These are phyloP conservation scores for Melanotaenia trifasciata DNA, from an alignment of 2,797 vertebrate species.

Conservation along the genomic window DNA sequence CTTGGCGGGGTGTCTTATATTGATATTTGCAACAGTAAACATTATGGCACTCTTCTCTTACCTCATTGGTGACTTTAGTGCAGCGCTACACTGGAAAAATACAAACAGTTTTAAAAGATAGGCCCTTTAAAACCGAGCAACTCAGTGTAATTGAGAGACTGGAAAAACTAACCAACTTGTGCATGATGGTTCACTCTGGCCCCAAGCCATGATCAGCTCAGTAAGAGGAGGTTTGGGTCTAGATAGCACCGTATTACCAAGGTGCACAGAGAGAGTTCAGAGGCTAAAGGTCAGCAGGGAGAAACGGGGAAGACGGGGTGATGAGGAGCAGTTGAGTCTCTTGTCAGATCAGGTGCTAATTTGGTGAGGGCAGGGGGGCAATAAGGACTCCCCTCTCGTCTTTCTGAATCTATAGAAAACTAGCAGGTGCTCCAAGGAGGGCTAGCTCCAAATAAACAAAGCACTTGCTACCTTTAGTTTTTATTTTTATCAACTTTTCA, in stretches of 20 bases:
- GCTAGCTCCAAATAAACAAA: conserved; percentile 40
- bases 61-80: too few relatives aligned
- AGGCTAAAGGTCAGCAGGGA: conserved; percentile 39
- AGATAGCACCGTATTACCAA: conserved; percentile 30
- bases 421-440: conserved; percentile 52
- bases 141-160: conserved; percentile 43
- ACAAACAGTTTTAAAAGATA: too few relatives aligned
- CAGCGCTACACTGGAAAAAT: too few relatives aligned
- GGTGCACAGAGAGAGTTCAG: conserved; percentile 53
- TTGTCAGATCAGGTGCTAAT: conserved; percentile 53
- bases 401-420: conserved; percentile 41
- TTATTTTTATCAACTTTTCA: background rate
- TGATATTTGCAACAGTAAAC: too few relatives aligned
- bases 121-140: too few relatives aligned
- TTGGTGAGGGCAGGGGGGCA: conserved; percentile 54
- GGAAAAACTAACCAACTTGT: conserved; percentile 54
- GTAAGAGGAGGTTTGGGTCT: conserved; percentile 17
- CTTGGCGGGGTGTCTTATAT: too few relatives aligned
- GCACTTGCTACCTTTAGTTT: background rate
- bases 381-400: conserved; percentile 28
- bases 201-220: conserved; percentile 31
- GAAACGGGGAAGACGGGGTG: conserved; percentile 10
- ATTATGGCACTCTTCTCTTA: too few relatives aligned
- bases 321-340: conserved; percentile 46
- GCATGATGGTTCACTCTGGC: conserved; percentile 47